Evolutionary conservation across 2,113 vertebrate species (phyloP).

Genomic region (Chloropsis cyanopogon): DNA sequence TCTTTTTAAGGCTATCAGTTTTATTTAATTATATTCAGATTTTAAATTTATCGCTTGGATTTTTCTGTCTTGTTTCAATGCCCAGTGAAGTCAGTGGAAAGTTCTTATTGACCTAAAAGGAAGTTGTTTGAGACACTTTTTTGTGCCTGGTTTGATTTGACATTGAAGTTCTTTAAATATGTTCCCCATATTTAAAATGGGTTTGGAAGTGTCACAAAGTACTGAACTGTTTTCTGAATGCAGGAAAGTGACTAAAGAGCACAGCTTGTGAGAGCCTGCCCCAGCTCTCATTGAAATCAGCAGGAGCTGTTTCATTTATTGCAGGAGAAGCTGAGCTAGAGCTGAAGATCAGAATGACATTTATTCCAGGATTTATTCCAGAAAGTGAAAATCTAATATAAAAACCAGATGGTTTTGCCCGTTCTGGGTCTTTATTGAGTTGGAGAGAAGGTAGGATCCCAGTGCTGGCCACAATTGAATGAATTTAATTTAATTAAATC

Average conservation of each 20-base stretch:
- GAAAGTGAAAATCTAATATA: background rate
- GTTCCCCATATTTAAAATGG: background rate
- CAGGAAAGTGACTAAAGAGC: background rate
- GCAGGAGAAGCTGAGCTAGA: background rate
- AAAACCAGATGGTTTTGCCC: background rate
- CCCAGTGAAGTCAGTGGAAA: background rate
- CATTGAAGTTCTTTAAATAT: background rate
- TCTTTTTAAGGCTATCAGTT: background rate
- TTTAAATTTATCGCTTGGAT: background rate
- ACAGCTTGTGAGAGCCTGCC: background rate
- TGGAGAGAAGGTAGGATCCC: background rate
- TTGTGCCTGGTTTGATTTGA: background rate
- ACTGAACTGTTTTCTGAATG: background rate
- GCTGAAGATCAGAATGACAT: background rate
- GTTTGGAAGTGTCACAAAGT: background rate
- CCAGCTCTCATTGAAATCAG: background rate
- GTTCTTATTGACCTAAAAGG: background rate
- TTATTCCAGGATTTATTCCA: conserved; percentile 16
- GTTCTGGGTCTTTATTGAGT: background rate
- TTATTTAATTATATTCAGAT: background rate
- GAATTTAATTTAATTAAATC: background rate
- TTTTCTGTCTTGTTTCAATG: background rate
- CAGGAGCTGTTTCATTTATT: background rate
- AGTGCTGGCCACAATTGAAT: background rate
- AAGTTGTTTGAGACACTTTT: background rate